Percentiles rank a stretch among this genome's conserved stretches.
These are phyloP conservation scores for Eupithecia centaureata DNA, from an alignment of 2,888 invertebrate genomes.

Conservation along the genomic window DNA sequence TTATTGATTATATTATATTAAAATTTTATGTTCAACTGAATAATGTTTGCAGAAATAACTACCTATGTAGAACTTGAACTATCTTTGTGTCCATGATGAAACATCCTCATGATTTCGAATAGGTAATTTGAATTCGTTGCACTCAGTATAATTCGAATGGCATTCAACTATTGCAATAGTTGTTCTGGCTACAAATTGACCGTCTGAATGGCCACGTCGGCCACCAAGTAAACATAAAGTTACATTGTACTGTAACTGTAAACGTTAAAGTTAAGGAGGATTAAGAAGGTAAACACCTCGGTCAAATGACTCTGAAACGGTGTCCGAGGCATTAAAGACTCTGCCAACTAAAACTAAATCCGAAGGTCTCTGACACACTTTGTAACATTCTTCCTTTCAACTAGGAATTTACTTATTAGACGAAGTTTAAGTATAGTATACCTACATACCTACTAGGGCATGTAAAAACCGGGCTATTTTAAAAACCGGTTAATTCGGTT, in stretches of 20 bases:
- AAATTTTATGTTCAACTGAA: background rate
- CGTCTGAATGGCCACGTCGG: background rate
- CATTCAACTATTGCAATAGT: background rate
- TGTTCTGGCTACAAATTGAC: background rate
- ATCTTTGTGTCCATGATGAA: background rate
- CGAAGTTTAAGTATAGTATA: background rate
- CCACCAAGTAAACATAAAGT: background rate
- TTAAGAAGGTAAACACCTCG: background rate
- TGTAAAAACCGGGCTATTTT: no score
- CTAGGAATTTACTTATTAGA: background rate
- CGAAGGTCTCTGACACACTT: background rate
- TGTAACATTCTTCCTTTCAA: background rate
- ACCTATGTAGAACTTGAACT: background rate
- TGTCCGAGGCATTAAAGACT: constrained; percentile 1
- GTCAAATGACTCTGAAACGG: background rate
- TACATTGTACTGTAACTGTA: constrained; percentile 5
- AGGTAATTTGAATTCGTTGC: background rate
- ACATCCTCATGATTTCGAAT: background rate
- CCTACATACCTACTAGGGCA: no score
- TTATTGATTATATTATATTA: background rate
- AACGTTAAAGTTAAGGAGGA: constrained; percentile 5
- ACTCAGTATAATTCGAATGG: background rate
- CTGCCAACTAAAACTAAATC: background rate
- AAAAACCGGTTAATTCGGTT: no score
- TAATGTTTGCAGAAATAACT: background rate